A percentile compares a stretch with the other conserved stretches of the same genome.
These are phyloP conservation scores for Pseudococcus longispinus DNA, from an alignment of 2,888 invertebrate species.

Conservation along the genomic window DNA sequence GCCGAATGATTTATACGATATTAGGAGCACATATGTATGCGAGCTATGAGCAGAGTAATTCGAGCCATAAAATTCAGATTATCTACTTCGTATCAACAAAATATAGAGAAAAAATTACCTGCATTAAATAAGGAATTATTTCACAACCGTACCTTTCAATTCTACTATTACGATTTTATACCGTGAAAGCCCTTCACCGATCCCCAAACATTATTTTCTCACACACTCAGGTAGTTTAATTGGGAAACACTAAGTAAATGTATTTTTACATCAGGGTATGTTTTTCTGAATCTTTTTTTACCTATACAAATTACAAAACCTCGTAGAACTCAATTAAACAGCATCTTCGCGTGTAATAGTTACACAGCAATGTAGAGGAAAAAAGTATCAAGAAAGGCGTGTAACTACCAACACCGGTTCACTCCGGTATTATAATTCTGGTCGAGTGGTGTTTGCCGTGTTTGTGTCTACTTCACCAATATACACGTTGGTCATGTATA, in stretches of 20 bases:
- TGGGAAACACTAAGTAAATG: neutral
- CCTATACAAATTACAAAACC: neutral
- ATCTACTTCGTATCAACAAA: too few relatives aligned
- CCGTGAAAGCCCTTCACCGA: neutral
- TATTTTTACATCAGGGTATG: neutral
- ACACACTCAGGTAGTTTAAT: neutral
- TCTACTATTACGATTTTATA: neutral
- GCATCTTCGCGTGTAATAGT: constrained; percentile 3
- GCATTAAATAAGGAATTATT: neutral
- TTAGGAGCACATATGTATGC: neutral
- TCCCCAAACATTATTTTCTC: neutral
- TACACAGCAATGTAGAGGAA: neutral
- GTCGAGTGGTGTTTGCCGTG: constrained; percentile 1
- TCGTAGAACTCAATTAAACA: neutral
- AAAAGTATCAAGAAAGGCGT: neutral
- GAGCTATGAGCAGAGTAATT: neutral
- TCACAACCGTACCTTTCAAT: neutral
- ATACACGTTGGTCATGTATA: neutral
- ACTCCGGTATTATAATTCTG: neutral
- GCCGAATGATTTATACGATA: neutral
- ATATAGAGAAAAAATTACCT: neutral
- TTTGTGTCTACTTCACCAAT: constrained; percentile 5
- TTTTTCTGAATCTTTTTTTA: neutral
- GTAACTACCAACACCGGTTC: neutral
- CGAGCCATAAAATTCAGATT: neutral